Conservation (phyloP, 2,888 invertebrate genomes). For the Hemithea aestivaria region DNA sequence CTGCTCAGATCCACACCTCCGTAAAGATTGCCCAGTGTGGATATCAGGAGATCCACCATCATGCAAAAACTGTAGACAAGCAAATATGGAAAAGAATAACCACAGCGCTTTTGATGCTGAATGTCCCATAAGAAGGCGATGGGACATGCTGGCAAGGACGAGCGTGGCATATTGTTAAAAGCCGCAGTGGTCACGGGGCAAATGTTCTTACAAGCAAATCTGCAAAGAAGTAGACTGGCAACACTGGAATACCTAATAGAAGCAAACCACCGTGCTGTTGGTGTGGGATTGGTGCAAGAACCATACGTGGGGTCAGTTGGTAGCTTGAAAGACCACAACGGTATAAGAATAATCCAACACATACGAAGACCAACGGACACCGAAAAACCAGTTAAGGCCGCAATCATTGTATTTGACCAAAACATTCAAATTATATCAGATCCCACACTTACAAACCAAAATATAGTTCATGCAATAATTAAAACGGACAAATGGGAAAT, state of each 20-base stretch:
- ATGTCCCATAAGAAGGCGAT: no score
- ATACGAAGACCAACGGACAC: no score
- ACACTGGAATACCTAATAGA: background rate
- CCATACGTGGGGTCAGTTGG: background rate
- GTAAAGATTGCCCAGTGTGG: no score
- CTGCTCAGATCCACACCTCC: no score
- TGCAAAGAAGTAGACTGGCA: background rate
- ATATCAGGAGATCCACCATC: no score
- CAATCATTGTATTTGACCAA: background rate
- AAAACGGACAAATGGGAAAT: background rate
- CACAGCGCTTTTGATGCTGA: no score
- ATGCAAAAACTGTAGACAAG: no score
- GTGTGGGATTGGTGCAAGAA: background rate
- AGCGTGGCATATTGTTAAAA: no score
- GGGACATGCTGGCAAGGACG: no score
- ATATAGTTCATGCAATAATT: background rate
- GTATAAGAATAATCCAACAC: background rate
- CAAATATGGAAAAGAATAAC: no score
- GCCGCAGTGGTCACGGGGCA: no score
- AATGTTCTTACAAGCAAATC: background rate
- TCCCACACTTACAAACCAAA: background rate
- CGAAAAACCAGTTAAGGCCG: conserved; percentile 1
- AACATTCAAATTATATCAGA: background rate
- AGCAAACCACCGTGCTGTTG: background rate
- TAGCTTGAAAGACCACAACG: background rate